These are phyloP conservation scores for Nymphalis io DNA, from an alignment of 1,140 invertebrate genomes.

Conservation along the genomic window DNA sequence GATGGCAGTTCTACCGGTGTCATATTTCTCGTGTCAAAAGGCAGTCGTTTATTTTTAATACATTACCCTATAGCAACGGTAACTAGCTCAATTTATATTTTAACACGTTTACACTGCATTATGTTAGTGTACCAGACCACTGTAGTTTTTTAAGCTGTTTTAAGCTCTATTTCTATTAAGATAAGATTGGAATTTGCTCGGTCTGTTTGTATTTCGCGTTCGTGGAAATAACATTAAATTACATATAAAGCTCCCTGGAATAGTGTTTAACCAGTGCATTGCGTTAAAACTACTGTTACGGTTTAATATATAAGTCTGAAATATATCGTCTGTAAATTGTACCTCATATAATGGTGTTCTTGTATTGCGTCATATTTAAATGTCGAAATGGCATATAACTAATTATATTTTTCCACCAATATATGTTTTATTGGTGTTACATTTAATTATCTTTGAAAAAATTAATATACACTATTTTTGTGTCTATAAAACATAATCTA, in stretches of 20 bases:
- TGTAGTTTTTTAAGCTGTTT: neutral
- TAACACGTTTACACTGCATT: constrained; percentile 40
- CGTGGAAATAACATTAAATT: constrained; percentile 32
- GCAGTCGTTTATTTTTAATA: constrained; percentile 33
- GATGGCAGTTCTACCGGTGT: neutral
- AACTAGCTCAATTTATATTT: constrained; percentile 38
- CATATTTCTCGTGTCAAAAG: constrained; percentile 10
- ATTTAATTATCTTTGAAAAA: too few species aligned
- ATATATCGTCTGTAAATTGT: neutral
- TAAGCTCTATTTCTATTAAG: neutral
- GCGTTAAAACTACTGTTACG: constrained; percentile 32
- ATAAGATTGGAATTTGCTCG: constrained; percentile 5
- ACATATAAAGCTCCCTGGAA: constrained; percentile 27
- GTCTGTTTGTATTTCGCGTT: neutral
- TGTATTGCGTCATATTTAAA: too few species aligned
- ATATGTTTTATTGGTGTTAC: too few species aligned
- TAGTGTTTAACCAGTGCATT: constrained; percentile 29
- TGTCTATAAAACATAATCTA: too few species aligned
- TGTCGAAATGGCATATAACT: too few species aligned
- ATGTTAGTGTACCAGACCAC: constrained; percentile 9
- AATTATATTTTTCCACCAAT: too few species aligned
- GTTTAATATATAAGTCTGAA: constrained; percentile 7
- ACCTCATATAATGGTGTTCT: neutral
- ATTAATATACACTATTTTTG: too few species aligned
- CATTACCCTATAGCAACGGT: constrained; percentile 24